phyloP scores from a whole-genome alignment of 2,797 vertebrate species.

The Acanthornis magna region DNA sequence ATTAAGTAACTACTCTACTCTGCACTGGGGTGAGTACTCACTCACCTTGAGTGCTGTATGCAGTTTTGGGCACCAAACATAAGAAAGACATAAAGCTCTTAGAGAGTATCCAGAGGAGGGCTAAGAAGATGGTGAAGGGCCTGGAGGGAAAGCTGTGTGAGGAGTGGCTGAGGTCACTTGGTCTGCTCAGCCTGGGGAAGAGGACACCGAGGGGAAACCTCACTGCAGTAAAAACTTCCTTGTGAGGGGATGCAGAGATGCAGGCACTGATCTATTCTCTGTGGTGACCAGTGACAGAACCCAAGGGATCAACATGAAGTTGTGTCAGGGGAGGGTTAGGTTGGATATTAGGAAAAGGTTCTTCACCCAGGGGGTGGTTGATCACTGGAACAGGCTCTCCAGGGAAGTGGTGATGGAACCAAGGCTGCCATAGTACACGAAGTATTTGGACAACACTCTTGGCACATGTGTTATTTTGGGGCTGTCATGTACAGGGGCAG shows the following conservation, averaged over 20 bases:
- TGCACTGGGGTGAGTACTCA: neutral
- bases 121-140: neutral
- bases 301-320: neutral
- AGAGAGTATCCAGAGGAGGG: neutral
- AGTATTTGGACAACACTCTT: neutral
- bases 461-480: neutral
- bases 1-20: neutral
- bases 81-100: neutral
- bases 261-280: neutral
- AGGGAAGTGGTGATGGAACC: neutral
- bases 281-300: neutral
- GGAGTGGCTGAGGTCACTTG: neutral
- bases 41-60: neutral
- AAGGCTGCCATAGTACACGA: neutral
- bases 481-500: neutral
- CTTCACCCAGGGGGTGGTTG: neutral
- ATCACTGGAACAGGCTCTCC: neutral
- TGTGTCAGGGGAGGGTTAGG: neutral
- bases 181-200: neutral
- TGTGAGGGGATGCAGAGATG: neutral
- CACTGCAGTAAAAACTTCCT: neutral
- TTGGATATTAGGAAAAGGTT: neutral
- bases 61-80: neutral
- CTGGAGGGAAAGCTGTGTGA: neutral
- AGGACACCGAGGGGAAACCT: neutral